Conservation (phyloP, 2,113 vertebrate genomes). For the Anas platyrhynchos region DNA sequence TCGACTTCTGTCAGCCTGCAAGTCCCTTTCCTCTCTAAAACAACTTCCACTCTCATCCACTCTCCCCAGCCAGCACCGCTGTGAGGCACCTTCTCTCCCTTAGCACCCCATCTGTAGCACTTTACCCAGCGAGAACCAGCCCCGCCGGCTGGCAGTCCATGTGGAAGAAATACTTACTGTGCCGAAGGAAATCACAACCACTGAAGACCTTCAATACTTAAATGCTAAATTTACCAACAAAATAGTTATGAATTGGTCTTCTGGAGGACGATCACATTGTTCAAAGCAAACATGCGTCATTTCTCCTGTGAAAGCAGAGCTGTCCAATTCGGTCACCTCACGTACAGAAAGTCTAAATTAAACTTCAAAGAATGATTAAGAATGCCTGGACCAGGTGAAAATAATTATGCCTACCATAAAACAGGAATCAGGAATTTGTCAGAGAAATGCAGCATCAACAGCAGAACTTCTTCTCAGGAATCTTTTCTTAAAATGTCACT, state of each 20-base stretch:
- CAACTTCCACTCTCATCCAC: background rate
- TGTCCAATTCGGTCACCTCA: background rate
- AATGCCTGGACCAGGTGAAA: background rate
- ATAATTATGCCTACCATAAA: conserved; percentile 26
- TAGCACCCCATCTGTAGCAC: background rate
- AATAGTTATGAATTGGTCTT: background rate
- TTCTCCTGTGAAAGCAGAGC: background rate
- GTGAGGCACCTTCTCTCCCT: background rate
- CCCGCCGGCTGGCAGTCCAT: background rate
- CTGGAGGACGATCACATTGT: background rate
- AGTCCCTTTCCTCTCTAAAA: background rate
- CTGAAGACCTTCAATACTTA: background rate
- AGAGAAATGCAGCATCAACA: conserved; percentile 51
- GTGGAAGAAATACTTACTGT: background rate
- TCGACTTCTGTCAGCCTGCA: conserved; percentile 7
- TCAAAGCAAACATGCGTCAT: background rate
- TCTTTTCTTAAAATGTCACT: background rate
- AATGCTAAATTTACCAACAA: background rate
- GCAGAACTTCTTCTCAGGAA: conserved; percentile 7
- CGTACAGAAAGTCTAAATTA: background rate
- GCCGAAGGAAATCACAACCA: background rate
- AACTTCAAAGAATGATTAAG: background rate
- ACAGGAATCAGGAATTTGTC: background rate
- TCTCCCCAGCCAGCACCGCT: background rate
- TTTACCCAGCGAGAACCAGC: background rate